Percentiles rank a stretch among this genome's conserved stretches.
phyloP scores from a whole-genome alignment of 2,797 vertebrate genomes.

The Smutsia gigantea region DNA sequence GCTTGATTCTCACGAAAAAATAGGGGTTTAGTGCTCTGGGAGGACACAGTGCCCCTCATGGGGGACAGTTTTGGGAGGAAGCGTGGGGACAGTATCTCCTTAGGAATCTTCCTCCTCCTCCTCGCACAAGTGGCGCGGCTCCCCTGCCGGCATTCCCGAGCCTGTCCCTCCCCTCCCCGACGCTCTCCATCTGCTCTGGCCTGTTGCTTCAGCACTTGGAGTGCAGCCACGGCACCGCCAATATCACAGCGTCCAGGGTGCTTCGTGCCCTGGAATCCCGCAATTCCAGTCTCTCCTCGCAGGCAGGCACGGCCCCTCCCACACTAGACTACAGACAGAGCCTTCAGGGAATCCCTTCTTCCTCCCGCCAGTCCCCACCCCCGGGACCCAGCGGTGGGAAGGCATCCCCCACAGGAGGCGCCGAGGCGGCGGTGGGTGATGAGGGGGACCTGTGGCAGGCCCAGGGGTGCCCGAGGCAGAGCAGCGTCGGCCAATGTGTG shows the following conservation, averaged over 20 bases:
- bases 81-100: constrained; percentile 22
- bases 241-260: neutral
- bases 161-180: neutral
- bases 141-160: constrained; percentile 53
- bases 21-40: neutral
- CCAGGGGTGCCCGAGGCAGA: neutral
- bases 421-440: neutral
- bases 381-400: neutral
- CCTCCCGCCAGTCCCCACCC: neutral
- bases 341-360: neutral
- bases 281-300: neutral
- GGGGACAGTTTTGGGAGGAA: neutral
- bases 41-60: neutral
- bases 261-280: neutral
- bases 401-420: neutral
- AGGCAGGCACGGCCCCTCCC: neutral
- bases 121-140: constrained; percentile 64
- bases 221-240: neutral
- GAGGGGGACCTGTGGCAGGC: neutral
- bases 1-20: neutral
- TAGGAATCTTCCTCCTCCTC: constrained; percentile 1
- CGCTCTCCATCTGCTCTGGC: constrained; percentile 39
- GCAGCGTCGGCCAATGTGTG: neutral
- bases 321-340: neutral
- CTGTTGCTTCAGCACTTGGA: constrained; percentile 61